Base-by-base conservation (phyloP, 2,888 invertebrate species). In the Apeira syringaria region DNA sequence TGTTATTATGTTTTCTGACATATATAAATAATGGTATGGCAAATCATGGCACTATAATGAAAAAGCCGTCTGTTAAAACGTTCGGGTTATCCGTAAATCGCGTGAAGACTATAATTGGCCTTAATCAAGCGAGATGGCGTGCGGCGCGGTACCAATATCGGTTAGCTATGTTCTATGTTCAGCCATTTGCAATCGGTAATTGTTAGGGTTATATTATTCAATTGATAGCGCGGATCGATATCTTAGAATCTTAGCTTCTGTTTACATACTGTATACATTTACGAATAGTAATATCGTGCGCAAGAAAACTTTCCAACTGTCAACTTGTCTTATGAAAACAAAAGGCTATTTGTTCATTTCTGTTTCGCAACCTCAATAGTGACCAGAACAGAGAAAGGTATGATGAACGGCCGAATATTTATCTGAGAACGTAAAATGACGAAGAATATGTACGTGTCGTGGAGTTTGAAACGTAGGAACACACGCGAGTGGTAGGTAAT, bases 41-140 rank as follows among this genome's bases (percentile, higher is more conserved):
- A 71, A 74, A 76, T 74, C 70, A 70, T 62, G 68, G 69, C 66
- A 67, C 62, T 64, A 64, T 72, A 78, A 74, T 76, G 75, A 80
- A 75, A 77, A 73, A 76, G 74, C 72, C 68, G 74, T 74, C 72
- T 70, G 70, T 80, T 61, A 62, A 74, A 80, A 78, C 76, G 78
- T 78, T 63, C 60, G 74, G 74, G 74, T 73, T 78, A 76, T 78
- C 71, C 74, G 71, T 76, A 74, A 78, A 79, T 74, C 72, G 74
- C 78, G 77, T 77, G 75, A 79, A 80, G 68, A 70, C 71, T 69
- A 68, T 84, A 83, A 84, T 84, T 82, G 82, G 75, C 68, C 63
- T 75, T 79, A 81, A 84, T 84, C 75, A 80, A 80, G 79, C 74
- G 68, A 80, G 73, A 75, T 82, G 72, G 74, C 80, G 77, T 72